A percentile compares a stretch with the other conserved stretches of the same genome.
Conservation (phyloP, 2,888 invertebrate species). For the Strigamia crassipes region DNA sequence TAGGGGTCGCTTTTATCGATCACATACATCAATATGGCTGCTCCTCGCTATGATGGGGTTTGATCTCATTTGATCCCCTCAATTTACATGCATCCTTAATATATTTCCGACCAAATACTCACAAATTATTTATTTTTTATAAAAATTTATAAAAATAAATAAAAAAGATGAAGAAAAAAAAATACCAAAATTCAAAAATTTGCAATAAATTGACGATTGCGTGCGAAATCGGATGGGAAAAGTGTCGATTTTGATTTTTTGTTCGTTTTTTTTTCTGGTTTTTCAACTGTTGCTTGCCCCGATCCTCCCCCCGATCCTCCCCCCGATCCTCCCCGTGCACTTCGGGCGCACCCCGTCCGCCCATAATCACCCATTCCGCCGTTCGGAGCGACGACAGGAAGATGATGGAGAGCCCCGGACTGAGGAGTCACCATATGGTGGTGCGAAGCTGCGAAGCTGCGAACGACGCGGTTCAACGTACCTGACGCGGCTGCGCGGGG, state of each 20-base stretch:
- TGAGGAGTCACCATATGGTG: background rate
- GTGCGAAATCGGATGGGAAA: no score
- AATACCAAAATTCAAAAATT: no score
- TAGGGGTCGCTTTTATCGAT: background rate
- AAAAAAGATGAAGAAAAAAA: no score
- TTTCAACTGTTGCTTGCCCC: no score
- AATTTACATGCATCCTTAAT: background rate
- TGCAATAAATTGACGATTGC: no score
- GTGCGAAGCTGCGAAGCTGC: no score
- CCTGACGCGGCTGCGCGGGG: background rate
- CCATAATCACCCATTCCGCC: background rate
- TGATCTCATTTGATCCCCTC: constrained; percentile 7
- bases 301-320: no score
- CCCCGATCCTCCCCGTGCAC: no score
- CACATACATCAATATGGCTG: constrained; percentile 20
- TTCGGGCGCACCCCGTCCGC: background rate
- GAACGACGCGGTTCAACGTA: background rate
- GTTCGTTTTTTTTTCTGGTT: no score
- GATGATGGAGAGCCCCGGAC: background rate
- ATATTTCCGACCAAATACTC: background rate
- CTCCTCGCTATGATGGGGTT: background rate
- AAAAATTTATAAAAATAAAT: no score
- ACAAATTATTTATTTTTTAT: background rate
- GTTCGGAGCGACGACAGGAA: background rate
- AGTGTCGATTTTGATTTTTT: no score